phyloP scores from a whole-genome alignment of 37 sponge, comb jelly and placozoan genomes.

The Spongilla lacustris region DNA sequence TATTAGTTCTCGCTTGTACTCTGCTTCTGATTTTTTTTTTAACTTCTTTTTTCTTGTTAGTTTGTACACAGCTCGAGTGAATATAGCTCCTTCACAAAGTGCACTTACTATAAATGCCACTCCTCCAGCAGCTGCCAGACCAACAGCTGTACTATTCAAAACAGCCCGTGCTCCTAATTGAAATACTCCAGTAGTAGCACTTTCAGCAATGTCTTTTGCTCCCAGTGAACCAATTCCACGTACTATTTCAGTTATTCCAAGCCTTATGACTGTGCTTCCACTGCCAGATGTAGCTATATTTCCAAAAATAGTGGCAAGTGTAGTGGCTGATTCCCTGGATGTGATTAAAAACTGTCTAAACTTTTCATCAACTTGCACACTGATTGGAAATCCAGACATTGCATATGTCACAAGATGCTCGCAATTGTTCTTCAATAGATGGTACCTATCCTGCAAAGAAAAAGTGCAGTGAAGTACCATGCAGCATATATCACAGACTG shows the following conservation, averaged over 20 bases:
- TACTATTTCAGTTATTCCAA: not conserved
- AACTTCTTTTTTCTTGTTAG: conserved; percentile 41
- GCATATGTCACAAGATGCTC: conserved; percentile 20
- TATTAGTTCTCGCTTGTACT: conserved; percentile 18
- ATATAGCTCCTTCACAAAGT: conserved; percentile 20
- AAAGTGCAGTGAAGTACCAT: too few relatives aligned
- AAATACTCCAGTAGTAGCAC: not conserved
- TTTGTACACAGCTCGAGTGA: conserved; percentile 19
- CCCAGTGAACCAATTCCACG: not conserved
- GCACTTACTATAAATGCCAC: conserved; percentile 3
- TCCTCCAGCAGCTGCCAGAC: not conserved
- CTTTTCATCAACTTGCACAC: conserved; percentile 8
- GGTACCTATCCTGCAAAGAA: conserved; percentile 2
- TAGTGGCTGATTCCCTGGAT: not conserved
- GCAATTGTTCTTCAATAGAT: not conserved
- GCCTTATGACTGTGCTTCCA: not conserved
- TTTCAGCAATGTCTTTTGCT: conserved; percentile 12
- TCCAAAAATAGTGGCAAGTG: not conserved
- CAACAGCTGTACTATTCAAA: conserved; percentile 5
- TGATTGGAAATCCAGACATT: conserved; percentile 7
- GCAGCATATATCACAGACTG: too few relatives aligned
- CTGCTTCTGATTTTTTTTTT: conserved; percentile 11
- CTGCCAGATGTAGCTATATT: not conserved
- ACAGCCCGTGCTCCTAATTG: conserved; percentile 11
- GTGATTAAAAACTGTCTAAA: not conserved